Evolutionary conservation across 1,140 invertebrate species (phyloP).

Genomic region (Tetramorium alpestre): DNA sequence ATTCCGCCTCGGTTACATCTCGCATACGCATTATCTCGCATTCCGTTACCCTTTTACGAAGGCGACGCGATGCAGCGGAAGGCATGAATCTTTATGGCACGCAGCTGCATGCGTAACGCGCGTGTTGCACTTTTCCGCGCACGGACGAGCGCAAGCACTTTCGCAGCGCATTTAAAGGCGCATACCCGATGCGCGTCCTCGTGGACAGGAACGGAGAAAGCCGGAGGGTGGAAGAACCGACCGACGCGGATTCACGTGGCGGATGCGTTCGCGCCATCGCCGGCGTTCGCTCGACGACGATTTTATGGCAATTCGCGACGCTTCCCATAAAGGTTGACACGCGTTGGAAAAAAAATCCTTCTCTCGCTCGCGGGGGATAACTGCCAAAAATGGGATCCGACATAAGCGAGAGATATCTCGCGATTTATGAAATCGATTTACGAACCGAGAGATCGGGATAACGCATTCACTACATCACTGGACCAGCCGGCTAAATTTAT

Average conservation of each 20-base stretch:
- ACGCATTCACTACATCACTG: not conserved
- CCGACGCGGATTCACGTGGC: conserved; percentile 58
- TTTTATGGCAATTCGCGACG: conserved; percentile 73
- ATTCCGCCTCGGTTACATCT: not conserved
- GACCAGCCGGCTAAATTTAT: not conserved
- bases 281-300: conserved; percentile 40
- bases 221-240: conserved; percentile 36
- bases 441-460: conserved; percentile 12
- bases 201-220: conserved; percentile 55
- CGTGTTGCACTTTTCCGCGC: conserved; percentile 6
- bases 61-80: conserved; percentile 28
- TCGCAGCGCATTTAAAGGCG: conserved; percentile 41
- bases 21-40: conserved; percentile 3
- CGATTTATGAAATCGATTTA: conserved; percentile 66
- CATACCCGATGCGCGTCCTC: not conserved
- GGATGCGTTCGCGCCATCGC: not conserved
- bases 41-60: conserved; percentile 47
- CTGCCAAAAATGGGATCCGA: conserved; percentile 64
- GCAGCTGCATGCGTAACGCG: conserved; percentile 43
- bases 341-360: not conserved
- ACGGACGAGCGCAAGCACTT: conserved; percentile 13
- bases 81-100: conserved; percentile 42
- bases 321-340: conserved; percentile 68
- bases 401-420: not conserved
- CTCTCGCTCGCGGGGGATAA: not conserved